Conservation (phyloP, 1,140 invertebrate genomes). For the Lepidostoma basale region DNA sequence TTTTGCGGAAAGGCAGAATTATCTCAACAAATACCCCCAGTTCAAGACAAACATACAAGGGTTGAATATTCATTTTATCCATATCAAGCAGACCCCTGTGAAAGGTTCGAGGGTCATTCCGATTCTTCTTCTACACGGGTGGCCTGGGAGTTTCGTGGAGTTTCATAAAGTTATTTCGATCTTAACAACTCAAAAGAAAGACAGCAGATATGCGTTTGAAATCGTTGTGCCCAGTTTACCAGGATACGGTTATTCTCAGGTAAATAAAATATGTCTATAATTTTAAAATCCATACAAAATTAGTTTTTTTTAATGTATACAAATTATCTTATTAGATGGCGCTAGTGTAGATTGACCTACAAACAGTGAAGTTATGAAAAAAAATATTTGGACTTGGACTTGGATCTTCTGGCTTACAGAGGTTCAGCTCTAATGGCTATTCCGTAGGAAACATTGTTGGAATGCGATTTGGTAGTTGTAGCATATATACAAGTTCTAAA, state of each 20-base stretch:
- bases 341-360: too few relatives aligned
- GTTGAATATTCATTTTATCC: constrained; percentile 77
- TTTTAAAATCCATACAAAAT: too few relatives aligned
- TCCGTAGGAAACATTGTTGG: too few relatives aligned
- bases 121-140: constrained; percentile 84
- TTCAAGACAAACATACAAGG: constrained; percentile 75
- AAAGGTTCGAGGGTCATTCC: constrained; percentile 64
- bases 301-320: too few relatives aligned
- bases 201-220: constrained; percentile 75
- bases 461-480: too few relatives aligned
- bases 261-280: constrained; percentile 39
- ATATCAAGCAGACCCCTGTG: constrained; percentile 50
- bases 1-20: constrained; percentile 71
- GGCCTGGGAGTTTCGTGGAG: constrained; percentile 88
- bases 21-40: constrained; percentile 74
- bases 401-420: too few relatives aligned
- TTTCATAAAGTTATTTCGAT: constrained; percentile 82
- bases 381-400: too few relatives aligned
- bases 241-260: constrained; percentile 85
- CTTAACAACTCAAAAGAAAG: constrained; percentile 64
- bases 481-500: too few relatives aligned
- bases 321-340: too few relatives aligned
- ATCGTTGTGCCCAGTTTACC: constrained; percentile 81
- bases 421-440: too few relatives aligned
- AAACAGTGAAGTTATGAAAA: too few relatives aligned